Percentiles rank a stretch among this genome's conserved stretches.
Conservation (phyloP, 2,113 vertebrate species). For the Cyprinodon variegatus region DNA sequence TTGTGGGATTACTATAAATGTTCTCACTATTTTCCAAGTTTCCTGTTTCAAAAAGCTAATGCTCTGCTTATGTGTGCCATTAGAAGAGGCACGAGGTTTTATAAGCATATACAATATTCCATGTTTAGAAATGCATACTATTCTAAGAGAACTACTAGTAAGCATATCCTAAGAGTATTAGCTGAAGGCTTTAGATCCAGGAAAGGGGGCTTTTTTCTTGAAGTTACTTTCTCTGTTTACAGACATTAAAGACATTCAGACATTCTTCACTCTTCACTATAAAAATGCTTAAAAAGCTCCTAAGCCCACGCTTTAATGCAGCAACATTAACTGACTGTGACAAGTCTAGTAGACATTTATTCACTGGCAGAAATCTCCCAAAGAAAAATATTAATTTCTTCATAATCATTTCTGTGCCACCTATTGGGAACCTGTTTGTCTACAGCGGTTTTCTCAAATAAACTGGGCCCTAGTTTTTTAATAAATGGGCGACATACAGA, state of each 20-base stretch:
- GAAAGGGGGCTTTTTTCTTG: too few species aligned
- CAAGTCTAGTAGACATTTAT: too few species aligned
- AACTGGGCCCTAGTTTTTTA: not conserved
- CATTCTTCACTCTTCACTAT: too few species aligned
- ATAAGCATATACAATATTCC: not conserved
- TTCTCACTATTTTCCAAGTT: slow-evolving; percentile 16
- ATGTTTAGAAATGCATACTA: not conserved
- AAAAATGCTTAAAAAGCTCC: too few species aligned
- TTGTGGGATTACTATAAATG: not conserved
- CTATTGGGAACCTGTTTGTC: not conserved
- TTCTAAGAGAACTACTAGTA: not conserved
- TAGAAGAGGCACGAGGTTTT: not conserved
- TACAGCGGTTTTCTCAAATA: not conserved
- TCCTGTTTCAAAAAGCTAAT: not conserved
- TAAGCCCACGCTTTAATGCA: too few species aligned
- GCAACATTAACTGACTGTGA: too few species aligned
- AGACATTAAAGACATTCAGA: too few species aligned
- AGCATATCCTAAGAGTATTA: not conserved
- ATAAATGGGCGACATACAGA: not conserved
- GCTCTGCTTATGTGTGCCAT: not conserved
- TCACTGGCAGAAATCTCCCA: too few species aligned
- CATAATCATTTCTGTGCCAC: too few species aligned
- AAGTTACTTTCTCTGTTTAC: too few species aligned
- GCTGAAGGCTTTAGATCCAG: too few species aligned
- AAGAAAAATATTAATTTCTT: too few species aligned